phyloP scores from a whole-genome alignment of 1,140 invertebrate genomes.

The Aleiodes sp. region DNA sequence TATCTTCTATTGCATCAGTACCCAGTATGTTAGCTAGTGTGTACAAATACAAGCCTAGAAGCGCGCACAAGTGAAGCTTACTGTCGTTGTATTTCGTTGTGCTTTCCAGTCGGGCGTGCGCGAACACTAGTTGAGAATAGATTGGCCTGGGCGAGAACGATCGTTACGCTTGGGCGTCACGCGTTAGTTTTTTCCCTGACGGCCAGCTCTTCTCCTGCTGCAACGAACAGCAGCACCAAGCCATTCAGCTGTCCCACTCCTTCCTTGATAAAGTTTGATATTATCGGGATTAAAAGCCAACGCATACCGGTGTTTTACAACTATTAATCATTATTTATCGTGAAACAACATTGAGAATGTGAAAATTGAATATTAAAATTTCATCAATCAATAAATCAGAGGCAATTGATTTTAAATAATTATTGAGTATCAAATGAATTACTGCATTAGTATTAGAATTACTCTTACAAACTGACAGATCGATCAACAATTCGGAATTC shows the following conservation, averaged over 20 bases:
- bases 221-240: conserved; percentile 17
- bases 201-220: not conserved
- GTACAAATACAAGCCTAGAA: not conserved
- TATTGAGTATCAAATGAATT: too few species aligned
- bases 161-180: conserved; percentile 30
- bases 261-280: not conserved
- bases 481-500: conserved; percentile 9
- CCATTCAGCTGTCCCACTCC: not conserved
- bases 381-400: too few species aligned
- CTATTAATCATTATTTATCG: not conserved
- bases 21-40: not conserved
- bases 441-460: not conserved
- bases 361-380: too few species aligned
- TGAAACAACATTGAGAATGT: too few species aligned
- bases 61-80: not conserved
- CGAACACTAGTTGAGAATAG: conserved; percentile 25
- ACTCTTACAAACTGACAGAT: not conserved
- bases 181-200: conserved; percentile 29
- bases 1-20: conserved; percentile 18
- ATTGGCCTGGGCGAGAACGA: conserved; percentile 32
- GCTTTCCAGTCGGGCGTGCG: conserved; percentile 3
- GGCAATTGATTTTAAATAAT: too few species aligned
- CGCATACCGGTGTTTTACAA: not conserved
- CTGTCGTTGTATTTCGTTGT: conserved; percentile 3
- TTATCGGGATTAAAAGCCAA: not conserved